A percentile compares a stretch with the other conserved stretches of the same genome.
Evolutionary conservation across 2,888 invertebrate species (phyloP).

Genomic region (Limenitis camilla): DNA sequence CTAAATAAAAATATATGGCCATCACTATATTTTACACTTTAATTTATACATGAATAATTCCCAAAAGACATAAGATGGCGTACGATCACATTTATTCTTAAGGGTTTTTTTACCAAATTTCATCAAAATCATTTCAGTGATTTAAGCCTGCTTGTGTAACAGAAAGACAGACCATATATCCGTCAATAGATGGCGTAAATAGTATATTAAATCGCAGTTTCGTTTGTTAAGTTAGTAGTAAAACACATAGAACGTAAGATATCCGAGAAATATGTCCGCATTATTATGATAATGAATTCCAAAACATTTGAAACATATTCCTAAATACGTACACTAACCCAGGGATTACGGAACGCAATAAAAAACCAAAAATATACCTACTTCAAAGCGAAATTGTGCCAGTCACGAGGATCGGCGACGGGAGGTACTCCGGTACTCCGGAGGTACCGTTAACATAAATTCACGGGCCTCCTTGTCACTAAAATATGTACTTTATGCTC

Average conservation of each 20-base stretch:
- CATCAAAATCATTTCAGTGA: too few relatives aligned
- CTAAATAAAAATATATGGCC: too few relatives aligned
- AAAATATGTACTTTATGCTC: conserved; percentile 48
- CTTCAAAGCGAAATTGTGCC: conserved; percentile 65
- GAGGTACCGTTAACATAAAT: conserved; percentile 63
- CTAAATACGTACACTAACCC: conserved; percentile 16
- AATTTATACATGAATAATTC: too few relatives aligned
- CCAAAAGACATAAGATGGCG: too few relatives aligned
- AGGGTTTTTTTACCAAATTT: too few relatives aligned
- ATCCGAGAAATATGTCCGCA: neutral
- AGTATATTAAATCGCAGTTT: too few relatives aligned
- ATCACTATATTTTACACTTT: too few relatives aligned
- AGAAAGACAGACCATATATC: too few relatives aligned
- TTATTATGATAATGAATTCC: neutral
- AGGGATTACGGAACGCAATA: conserved; percentile 46
- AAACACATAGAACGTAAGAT: neutral
- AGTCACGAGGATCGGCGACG: conserved; percentile 65
- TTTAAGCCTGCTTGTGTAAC: too few relatives aligned
- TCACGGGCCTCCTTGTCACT: conserved; percentile 51
- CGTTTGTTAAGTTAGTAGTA: neutral
- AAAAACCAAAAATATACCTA: conserved; percentile 62
- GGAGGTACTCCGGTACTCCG: conserved; percentile 28
- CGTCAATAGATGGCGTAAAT: too few relatives aligned
- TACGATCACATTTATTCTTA: too few relatives aligned
- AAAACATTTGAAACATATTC: conserved; percentile 10